phyloP scores from a whole-genome alignment of 2,888 invertebrate species.

The Lycocerus yunnanus region DNA sequence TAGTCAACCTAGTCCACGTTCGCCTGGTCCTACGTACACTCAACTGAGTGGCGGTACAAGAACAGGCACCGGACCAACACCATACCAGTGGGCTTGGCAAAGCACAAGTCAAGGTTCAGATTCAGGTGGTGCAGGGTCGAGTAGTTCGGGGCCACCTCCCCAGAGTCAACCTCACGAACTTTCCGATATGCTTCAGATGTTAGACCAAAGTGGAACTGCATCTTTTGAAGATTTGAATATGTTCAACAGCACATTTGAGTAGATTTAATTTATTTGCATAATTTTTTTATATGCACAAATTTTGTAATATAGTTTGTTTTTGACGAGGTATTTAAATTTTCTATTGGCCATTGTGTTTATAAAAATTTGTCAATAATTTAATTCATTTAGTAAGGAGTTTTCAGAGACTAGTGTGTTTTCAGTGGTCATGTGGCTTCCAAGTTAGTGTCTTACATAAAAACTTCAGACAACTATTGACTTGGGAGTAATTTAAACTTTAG shows the following conservation, averaged over 20 bases:
- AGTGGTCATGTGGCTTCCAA: conserved; percentile 29
- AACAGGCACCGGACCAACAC: conserved; percentile 43
- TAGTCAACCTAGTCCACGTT: conserved; percentile 75
- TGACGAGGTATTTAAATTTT: conserved; percentile 5
- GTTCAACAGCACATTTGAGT: conserved; percentile 84
- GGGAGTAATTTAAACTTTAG: conserved; percentile 23
- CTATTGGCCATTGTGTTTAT: conserved; percentile 11
- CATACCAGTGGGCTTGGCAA: conserved; percentile 55
- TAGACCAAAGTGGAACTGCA: conserved; percentile 81
- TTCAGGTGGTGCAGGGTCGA: conserved; percentile 55
- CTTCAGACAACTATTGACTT: conserved; percentile 21
- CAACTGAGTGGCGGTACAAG: conserved; percentile 71
- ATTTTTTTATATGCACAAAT: conserved; percentile 37
- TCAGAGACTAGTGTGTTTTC: conserved; percentile 32
- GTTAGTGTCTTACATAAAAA: conserved; percentile 28
- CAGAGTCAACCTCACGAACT: conserved; percentile 79
- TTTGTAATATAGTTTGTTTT: conserved; percentile 37
- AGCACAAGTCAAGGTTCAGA: conserved; percentile 56
- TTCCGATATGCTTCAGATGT: conserved; percentile 91
- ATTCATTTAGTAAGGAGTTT: conserved; percentile 32
- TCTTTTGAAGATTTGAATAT: conserved; percentile 89
- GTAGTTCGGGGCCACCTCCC: conserved; percentile 63
- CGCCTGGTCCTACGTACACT: conserved; percentile 85
- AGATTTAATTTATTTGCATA: conserved; percentile 30
- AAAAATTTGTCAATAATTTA: conserved; percentile 35